These are phyloP conservation scores for Tetragonisca angustula DNA, from an alignment of 2,888 invertebrate species.

Conservation along the genomic window DNA sequence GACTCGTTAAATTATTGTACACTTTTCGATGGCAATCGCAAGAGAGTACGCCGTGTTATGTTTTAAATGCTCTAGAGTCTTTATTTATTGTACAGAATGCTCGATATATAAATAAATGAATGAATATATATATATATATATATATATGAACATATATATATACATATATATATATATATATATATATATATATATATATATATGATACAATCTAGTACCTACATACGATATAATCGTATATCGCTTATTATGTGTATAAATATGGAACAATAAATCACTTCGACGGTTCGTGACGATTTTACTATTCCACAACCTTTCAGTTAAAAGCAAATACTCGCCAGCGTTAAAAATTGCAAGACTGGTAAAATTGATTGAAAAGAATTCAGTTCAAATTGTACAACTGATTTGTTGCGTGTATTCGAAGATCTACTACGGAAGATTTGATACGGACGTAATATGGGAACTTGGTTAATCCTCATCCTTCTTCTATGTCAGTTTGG, in stretches of 20 bases:
- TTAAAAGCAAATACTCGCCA: not conserved
- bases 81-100: constrained; percentile 79
- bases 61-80: constrained; percentile 77
- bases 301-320: not conserved
- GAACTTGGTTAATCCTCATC: no score
- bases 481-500: no score
- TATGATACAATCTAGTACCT: constrained; percentile 64
- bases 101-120: constrained; percentile 67
- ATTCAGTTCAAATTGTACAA: no score
- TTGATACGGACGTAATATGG: no score
- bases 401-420: no score
- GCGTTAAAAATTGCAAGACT: not conserved
- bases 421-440: no score
- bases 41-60: constrained; percentile 69
- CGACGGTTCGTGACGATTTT: constrained; percentile 56
- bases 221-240: constrained; percentile 74
- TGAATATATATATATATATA: constrained; percentile 30
- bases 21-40: constrained; percentile 61
- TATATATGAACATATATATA: constrained; percentile 25
- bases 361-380: not conserved
- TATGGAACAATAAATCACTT: constrained; percentile 73
- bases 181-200: constrained; percentile 28
- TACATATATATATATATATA: constrained; percentile 37
- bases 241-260: constrained; percentile 78
- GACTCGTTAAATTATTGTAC: constrained; percentile 66